These are phyloP conservation scores for Zaprionus camerounensis DNA, from an alignment of 1,140 invertebrate species.

Conservation along the genomic window DNA sequence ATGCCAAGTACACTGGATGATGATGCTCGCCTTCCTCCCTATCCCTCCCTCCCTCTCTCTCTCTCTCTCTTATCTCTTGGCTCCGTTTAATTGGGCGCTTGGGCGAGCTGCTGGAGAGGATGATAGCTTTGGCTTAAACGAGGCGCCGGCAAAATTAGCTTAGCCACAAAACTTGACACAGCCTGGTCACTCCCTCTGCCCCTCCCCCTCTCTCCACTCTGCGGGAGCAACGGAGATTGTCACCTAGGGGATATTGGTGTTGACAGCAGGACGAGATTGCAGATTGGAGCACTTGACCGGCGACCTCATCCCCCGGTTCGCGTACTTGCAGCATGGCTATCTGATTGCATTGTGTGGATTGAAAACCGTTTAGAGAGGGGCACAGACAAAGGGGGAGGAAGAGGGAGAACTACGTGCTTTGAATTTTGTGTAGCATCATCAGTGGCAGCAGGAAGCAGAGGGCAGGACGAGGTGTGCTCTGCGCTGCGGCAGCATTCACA, in stretches of 20 bases:
- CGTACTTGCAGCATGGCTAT: constrained; percentile 46
- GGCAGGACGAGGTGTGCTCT: neutral
- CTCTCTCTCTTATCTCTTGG: neutral
- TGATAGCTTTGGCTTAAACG: constrained; percentile 2
- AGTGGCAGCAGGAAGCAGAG: neutral
- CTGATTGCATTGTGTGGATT: constrained; percentile 73
- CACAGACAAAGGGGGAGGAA: neutral
- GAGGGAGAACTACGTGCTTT: constrained; percentile 48
- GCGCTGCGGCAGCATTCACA: constrained; percentile 11
- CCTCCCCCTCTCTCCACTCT: neutral
- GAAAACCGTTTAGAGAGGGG: constrained; percentile 65
- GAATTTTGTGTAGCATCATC: constrained; percentile 49
- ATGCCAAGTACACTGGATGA: constrained; percentile 51
- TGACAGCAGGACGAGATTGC: constrained; percentile 48
- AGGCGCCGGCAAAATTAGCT: constrained; percentile 52
- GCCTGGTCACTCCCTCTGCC: constrained; percentile 19
- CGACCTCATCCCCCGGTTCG: neutral
- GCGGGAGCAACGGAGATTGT: constrained; percentile 38
- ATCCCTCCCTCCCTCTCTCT: neutral
- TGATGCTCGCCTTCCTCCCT: constrained; percentile 29
- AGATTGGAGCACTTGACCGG: constrained; percentile 20
- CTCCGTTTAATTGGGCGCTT: constrained; percentile 63
- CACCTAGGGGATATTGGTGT: constrained; percentile 58
- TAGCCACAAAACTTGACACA: constrained; percentile 40
- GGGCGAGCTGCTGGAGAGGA: neutral